Percentiles rank a stretch among this genome's conserved stretches.
Evolutionary conservation across 2,888 invertebrate species (phyloP).

Genomic region (Ctenicera cuprea): DNA sequence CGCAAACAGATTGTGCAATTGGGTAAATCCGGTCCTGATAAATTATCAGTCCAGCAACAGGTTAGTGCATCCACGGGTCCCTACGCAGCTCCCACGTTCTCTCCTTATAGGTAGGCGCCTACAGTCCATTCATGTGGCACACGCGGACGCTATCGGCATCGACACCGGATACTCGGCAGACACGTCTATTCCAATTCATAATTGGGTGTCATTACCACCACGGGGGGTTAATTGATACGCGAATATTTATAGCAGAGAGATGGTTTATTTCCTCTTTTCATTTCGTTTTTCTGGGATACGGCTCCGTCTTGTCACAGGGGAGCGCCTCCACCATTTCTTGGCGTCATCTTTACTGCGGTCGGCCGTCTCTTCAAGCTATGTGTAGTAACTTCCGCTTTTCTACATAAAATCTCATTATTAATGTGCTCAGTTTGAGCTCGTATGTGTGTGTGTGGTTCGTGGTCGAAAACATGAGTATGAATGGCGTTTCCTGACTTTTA

Average conservation of each 20-base stretch:
- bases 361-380: slow-evolving; percentile 17
- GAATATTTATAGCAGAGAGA: slow-evolving; percentile 29
- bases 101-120: slow-evolving; percentile 49
- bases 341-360: slow-evolving; percentile 5
- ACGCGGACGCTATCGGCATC: slow-evolving; percentile 50
- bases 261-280: slow-evolving; percentile 30
- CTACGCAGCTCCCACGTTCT: slow-evolving; percentile 53
- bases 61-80: slow-evolving; percentile 54
- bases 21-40: slow-evolving; percentile 41
- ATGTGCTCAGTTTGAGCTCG: slow-evolving; percentile 1
- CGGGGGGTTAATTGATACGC: slow-evolving; percentile 53
- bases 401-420: slow-evolving; percentile 28
- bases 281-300: slow-evolving; percentile 20
- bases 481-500: slow-evolving; percentile 33
- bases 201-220: slow-evolving; percentile 52
- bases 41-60: slow-evolving; percentile 51
- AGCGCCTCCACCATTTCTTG: slow-evolving; percentile 14
- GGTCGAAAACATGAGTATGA: slow-evolving; percentile 29
- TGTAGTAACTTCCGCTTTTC: slow-evolving; percentile 36
- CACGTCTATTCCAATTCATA: slow-evolving; percentile 53
- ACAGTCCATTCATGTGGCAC: slow-evolving; percentile 54
- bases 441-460: slow-evolving; percentile 27
- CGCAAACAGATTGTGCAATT: slow-evolving; percentile 30
- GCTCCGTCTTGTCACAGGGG: slow-evolving; percentile 22
- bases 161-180: slow-evolving; percentile 54